phyloP scores from a whole-genome alignment of 2,888 invertebrate species.

The Eilema sororculum region DNA sequence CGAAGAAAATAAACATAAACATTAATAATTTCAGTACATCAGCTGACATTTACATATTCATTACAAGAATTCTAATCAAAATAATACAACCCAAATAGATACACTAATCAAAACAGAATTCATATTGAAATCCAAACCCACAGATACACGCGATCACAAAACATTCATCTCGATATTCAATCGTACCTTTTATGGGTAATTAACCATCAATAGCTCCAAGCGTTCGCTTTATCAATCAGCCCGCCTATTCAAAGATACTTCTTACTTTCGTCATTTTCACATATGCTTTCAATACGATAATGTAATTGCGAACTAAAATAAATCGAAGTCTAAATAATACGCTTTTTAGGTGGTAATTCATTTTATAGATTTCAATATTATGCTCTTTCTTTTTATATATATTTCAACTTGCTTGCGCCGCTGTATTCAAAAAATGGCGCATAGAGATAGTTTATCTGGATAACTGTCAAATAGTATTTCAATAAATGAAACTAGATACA shows the following conservation, averaged over 20 bases:
- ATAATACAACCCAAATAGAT: constrained; percentile 5
- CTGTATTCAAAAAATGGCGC: no score
- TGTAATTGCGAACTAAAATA: neutral
- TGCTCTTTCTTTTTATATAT: no score
- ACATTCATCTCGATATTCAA: constrained; percentile 34
- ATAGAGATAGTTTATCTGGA: no score
- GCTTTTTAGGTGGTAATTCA: no score
- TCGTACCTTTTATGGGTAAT: constrained; percentile 18
- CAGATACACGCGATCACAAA: constrained; percentile 19
- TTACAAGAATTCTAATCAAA: constrained; percentile 1
- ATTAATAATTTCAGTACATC: neutral
- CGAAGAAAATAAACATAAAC: neutral
- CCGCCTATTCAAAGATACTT: constrained; percentile 18
- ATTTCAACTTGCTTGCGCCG: no score
- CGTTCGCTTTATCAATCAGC: constrained; percentile 11
- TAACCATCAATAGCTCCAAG: constrained; percentile 11
- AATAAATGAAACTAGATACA: no score
- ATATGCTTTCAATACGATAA: neutral
- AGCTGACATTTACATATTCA: neutral
- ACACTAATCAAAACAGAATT: constrained; percentile 10
- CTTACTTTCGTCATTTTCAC: neutral
- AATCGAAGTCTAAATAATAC: neutral
- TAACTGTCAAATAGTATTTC: no score
- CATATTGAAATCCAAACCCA: constrained; percentile 6
- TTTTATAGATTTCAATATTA: no score